Evolutionary conservation across 2,888 invertebrate species (phyloP).

Genomic region (Diaphora mendica): DNA sequence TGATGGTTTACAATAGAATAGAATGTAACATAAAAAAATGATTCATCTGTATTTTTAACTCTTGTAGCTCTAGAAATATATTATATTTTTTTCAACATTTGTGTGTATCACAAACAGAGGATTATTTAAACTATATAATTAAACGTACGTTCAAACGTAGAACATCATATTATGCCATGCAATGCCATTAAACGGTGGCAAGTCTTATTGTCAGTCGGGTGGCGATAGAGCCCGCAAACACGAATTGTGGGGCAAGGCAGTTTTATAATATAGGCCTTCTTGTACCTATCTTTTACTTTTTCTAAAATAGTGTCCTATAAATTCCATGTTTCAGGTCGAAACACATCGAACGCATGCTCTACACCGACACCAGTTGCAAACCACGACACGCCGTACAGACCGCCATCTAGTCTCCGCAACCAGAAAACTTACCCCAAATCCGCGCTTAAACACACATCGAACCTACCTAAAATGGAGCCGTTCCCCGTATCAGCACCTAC

Average conservation of each 20-base stretch:
- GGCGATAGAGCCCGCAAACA: neutral
- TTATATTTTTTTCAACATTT: too few species aligned
- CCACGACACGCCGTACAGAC: slow-evolving; percentile 84
- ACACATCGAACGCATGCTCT: slow-evolving; percentile 79
- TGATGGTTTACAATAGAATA: too few species aligned
- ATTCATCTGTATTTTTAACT: too few species aligned
- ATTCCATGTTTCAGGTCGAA: slow-evolving; percentile 73
- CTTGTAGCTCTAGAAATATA: too few species aligned
- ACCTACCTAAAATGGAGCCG: slow-evolving; percentile 81
- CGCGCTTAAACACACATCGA: slow-evolving; percentile 72
- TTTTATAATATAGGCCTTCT: neutral
- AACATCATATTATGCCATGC: too few species aligned
- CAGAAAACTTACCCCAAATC: slow-evolving; percentile 83
- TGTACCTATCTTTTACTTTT: too few species aligned
- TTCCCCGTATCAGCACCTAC: slow-evolving; percentile 78
- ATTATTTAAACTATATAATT: too few species aligned
- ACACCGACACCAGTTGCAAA: slow-evolving; percentile 80
- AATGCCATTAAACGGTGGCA: neutral
- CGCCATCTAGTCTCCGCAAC: slow-evolving; percentile 79
- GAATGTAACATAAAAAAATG: too few species aligned
- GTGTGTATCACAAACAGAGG: too few species aligned
- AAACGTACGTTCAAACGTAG: too few species aligned
- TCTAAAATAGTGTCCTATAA: neutral
- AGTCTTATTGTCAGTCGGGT: neutral
- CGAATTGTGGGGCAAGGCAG: neutral